A percentile compares a stretch with the other conserved stretches of the same genome.
Conservation (phyloP, 2,113 vertebrate species). For the Urocynchramus pylzowi region DNA sequence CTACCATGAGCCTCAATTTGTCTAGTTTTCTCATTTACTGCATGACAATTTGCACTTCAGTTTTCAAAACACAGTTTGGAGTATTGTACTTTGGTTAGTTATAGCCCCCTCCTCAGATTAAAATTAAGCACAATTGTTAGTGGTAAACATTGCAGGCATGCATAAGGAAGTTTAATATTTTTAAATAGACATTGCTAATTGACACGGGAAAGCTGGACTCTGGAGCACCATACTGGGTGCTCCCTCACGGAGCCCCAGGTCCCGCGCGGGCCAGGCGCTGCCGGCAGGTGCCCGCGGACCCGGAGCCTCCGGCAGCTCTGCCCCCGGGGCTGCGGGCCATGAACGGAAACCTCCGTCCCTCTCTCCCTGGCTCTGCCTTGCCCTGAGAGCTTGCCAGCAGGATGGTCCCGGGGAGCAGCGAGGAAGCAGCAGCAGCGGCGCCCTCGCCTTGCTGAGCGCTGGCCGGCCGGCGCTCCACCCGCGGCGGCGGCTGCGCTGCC, state of each 20-base stretch:
- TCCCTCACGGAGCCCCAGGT: neutral
- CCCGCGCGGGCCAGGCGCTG: neutral
- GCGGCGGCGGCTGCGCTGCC: neutral
- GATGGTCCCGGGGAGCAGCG: neutral
- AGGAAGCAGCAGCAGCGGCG: neutral
- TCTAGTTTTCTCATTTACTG: neutral
- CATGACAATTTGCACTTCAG: neutral
- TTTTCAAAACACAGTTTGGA: neutral
- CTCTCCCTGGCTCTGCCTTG: neutral
- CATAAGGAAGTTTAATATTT: neutral
- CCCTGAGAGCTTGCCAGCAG: fast-evolving
- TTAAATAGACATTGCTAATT: fast-evolving
- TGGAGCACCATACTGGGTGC: too few species aligned
- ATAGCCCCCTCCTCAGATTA: neutral
- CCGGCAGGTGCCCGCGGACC: neutral
- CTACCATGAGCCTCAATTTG: neutral
- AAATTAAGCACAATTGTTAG: neutral
- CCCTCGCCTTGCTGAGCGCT: neutral
- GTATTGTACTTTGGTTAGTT: neutral
- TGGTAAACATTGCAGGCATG: fast-evolving
- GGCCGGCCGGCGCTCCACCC: fast-evolving
- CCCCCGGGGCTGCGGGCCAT: neutral
- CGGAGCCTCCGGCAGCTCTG: neutral
- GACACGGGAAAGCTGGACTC: too few species aligned
- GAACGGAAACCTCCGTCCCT: neutral